A percentile compares a stretch with the other conserved stretches of the same genome.
These are phyloP conservation scores for Lumbricus terrestris DNA, from an alignment of 2,888 invertebrate genomes.

Conservation along the genomic window DNA sequence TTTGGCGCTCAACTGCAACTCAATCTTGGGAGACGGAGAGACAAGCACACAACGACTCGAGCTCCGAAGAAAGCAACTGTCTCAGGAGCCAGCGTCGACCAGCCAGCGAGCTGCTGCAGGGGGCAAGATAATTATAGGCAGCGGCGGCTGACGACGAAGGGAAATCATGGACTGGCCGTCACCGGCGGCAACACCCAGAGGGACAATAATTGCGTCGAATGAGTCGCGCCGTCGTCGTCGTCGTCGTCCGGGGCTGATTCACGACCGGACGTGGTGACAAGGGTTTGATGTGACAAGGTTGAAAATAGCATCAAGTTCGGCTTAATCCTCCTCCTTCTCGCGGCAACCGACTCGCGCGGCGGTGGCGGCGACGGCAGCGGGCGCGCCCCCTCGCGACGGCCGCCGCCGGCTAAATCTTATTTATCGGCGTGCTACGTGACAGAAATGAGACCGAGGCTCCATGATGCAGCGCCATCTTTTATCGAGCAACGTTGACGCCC, in stretches of 20 bases:
- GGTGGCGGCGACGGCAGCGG: too few relatives aligned
- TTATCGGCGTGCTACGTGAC: slow-evolving; percentile 4
- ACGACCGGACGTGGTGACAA: not conserved
- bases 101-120: not conserved
- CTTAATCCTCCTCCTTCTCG: not conserved
- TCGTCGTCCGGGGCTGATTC: too few relatives aligned
- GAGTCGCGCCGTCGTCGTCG: too few relatives aligned
- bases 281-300: slow-evolving; percentile 3
- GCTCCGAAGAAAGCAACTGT: not conserved
- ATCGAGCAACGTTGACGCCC: not conserved
- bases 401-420: not conserved
- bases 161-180: not conserved
- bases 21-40: not conserved
- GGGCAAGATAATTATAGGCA: too few relatives aligned
- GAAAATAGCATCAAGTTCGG: not conserved
- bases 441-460: slow-evolving; percentile 11
- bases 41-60: too few relatives aligned
- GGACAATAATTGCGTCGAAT: not conserved
- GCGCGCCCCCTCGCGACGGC: not conserved
- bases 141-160: not conserved
- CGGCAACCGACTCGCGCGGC: not conserved
- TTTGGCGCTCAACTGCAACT: not conserved
- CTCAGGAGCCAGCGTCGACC: not conserved
- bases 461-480: not conserved
- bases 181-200: not conserved